A percentile compares a stretch with the other conserved stretches of the same genome.
These are phyloP conservation scores for Latrodectus geometricus DNA, from an alignment of 1,140 invertebrate genomes.

Conservation along the genomic window DNA sequence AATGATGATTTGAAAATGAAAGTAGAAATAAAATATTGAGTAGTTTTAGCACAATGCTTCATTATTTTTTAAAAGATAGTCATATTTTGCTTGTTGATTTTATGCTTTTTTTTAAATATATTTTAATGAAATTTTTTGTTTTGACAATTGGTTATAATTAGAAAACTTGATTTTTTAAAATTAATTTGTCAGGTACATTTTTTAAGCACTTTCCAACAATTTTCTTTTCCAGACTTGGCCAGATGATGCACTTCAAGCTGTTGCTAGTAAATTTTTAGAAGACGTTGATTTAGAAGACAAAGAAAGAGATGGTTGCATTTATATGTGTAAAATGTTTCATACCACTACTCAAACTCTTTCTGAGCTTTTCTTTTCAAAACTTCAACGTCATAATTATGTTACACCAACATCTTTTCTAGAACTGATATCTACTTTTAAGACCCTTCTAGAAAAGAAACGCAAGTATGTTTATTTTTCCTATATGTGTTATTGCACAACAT, in stretches of 20 bases:
- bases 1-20: too few species aligned
- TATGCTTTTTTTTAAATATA: too few species aligned
- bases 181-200: neutral
- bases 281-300: slow-evolving; percentile 75
- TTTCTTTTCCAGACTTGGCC: slow-evolving; percentile 78
- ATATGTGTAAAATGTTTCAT: slow-evolving; percentile 61
- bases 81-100: too few species aligned
- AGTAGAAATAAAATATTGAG: too few species aligned
- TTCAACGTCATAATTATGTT: slow-evolving; percentile 75
- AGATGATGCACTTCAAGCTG: slow-evolving; percentile 87
- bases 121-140: too few species aligned
- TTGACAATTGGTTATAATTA: too few species aligned
- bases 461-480: slow-evolving; percentile 74
- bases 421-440: slow-evolving; percentile 86
- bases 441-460: slow-evolving; percentile 73
- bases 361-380: slow-evolving; percentile 17
- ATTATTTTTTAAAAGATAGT: too few species aligned
- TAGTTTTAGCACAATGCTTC: too few species aligned
- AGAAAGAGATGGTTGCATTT: slow-evolving; percentile 63
- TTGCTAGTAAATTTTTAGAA: slow-evolving; percentile 83
- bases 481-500: too few species aligned
- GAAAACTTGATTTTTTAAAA: too few species aligned
- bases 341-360: slow-evolving; percentile 29
- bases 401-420: slow-evolving; percentile 94
- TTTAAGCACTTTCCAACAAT: neutral